Evolutionary conservation across 2,888 invertebrate species (phyloP), one percentile per base, ranked within the genome.

Genomic region (Lepidocyrtoides sp.): DNA sequence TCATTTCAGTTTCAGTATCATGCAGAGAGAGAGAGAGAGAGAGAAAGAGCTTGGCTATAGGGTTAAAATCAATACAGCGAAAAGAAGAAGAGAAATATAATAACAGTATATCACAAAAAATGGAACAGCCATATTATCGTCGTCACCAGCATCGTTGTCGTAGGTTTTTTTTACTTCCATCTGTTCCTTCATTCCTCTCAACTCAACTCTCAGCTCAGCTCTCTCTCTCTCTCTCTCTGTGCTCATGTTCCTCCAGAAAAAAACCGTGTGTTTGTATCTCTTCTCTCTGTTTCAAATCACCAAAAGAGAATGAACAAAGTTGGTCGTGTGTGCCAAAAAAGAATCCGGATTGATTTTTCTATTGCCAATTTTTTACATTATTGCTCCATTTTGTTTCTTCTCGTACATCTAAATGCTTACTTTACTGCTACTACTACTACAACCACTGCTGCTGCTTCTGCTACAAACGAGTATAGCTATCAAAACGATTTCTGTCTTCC

Each of bases 291-390:
- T n/a, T 23, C 23, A 41, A 3, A 23, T 1, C 41, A 2, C 14
- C 3, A 17, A n/a, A 29, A 17, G 32, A 17, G n/a, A 77, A 44
- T 44, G 77, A 77, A 54, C 51, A 77, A 54, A 77, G 77, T 51
- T 75, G 66, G 57, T 20, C 54, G 23, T 26, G 51, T 41, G 84
- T 90, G 90, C 90, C 85, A 90, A 90, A 77, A 90, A 90, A 85
- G 72, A 72, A 72, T 90, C 85, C 54, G 81, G 90, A 90, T 90
- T 90, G 90, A 90, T 90, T 90, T 90, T 90, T 60, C 85, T 90
- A 90, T 85, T 90, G 90, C 90, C 90, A 90, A 90, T 89, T 90
- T 87, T 87, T 90, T 90, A 90, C 85, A 84, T 90, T 90, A 90
- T 90, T 90, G 90, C 90, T 90, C 90, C 90, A 90, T 89, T 87